Evolutionary conservation across 2,888 invertebrate species (phyloP), one percentile per base, ranked within the genome.

Genomic region (Agelastica alni): DNA sequence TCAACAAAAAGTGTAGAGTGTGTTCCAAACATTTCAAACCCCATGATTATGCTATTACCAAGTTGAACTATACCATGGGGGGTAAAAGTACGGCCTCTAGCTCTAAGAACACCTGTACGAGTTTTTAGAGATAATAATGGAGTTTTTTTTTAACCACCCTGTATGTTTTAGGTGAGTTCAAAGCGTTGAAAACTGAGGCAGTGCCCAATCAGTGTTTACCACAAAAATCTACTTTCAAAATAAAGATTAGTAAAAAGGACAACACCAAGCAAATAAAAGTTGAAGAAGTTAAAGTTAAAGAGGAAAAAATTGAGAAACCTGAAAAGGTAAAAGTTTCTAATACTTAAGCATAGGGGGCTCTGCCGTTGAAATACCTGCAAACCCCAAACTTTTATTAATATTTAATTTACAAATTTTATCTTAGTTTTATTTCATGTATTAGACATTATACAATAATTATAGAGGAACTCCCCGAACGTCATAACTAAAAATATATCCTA

Each of bases 241-340:
- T 62, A 34, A 62, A 62, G 53, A 60, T 60, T 17, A 58, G 56
- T 30, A 62, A 62, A 39, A 62, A 60, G 45, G 59, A 60, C 42
- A 51, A 57, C 13, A 51, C 37, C 22, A 59, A 61, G 12, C 56
- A 56, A 51, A 49, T 58, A 28, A 59, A 60, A 49, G 56, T 60
- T 16, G 61, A 62, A 31, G 59, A 60, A 49, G 54, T 56, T 17
- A 58, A 53, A 54, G 43, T 58, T 5, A 56, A 59, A 13, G 49
- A 58, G 42, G 55, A 56, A 49, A 55, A 56, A 26, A 26, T 34
- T 12, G 53, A 52, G 16, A 59, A 55, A 9, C 22, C 9, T 14
- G 53, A 52, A 31, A 58, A 56, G 59, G 58, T 54, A 54, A 36
- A 34, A 13, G 14, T 16, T 32, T 9, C 7, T 4, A n/a, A 37